Evolutionary conservation across 2,888 invertebrate species (phyloP).

Genomic region (Apodemia zela): DNA sequence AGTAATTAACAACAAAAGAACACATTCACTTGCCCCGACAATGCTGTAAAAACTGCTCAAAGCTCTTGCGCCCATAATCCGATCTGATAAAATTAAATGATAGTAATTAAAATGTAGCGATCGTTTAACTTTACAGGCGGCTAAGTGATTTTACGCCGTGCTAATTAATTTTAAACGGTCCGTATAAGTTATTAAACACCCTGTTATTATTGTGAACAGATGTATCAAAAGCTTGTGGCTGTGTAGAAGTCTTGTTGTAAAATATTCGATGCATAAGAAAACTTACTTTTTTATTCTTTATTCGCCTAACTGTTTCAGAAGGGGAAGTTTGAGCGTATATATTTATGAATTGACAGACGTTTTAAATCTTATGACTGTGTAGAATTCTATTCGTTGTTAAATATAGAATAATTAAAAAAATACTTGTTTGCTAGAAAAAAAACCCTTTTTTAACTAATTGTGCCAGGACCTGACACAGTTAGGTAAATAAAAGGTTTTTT

Average conservation of each 20-base stretch:
- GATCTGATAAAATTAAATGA: constrained; percentile 31
- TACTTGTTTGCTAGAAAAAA: too few relatives aligned
- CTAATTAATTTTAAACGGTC: constrained; percentile 21
- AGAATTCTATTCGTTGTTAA: too few relatives aligned
- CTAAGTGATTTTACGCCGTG: constrained; percentile 28
- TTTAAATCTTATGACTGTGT: too few relatives aligned
- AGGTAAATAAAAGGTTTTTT: too few relatives aligned
- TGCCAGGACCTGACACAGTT: too few relatives aligned
- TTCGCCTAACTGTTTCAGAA: too few relatives aligned
- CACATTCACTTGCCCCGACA: neutral
- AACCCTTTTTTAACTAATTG: too few relatives aligned
- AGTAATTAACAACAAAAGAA: neutral
- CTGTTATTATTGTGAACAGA: constrained; percentile 4
- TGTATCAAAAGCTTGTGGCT: neutral
- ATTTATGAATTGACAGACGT: too few relatives aligned
- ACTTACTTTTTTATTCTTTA: too few relatives aligned
- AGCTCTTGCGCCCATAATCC: neutral
- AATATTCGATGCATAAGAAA: neutral
- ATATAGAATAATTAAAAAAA: too few relatives aligned
- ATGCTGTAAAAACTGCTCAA: neutral
- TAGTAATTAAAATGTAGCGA: constrained; percentile 46
- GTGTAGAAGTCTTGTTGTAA: neutral
- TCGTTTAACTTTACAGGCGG: constrained; percentile 28
- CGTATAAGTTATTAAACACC: neutral
- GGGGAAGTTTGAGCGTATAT: too few relatives aligned